These are phyloP conservation scores for Girardinus metallicus DNA, from an alignment of 2,797 vertebrate genomes.

Conservation along the genomic window DNA sequence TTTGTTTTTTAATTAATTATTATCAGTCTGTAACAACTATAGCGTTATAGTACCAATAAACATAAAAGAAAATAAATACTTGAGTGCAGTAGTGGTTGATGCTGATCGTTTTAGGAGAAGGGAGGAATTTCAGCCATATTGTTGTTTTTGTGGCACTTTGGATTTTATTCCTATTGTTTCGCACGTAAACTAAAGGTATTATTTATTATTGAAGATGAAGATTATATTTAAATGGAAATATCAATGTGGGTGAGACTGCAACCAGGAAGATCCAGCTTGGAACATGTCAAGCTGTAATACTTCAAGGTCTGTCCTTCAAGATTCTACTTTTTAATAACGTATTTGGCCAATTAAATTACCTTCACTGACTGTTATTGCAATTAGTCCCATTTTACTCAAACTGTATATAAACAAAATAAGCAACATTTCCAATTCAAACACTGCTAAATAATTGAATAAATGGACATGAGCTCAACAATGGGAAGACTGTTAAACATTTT, in stretches of 20 bases:
- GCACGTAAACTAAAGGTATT: not conserved
- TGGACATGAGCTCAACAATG: too few species aligned
- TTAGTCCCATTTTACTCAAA: too few species aligned
- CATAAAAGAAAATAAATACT: not conserved
- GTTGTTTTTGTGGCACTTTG: not conserved
- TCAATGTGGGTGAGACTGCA: not conserved
- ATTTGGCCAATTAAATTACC: not conserved
- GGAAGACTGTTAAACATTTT: too few species aligned
- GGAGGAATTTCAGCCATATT: not conserved
- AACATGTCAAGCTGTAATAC: not conserved
- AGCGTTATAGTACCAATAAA: not conserved
- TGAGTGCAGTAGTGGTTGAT: not conserved
- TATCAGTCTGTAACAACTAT: not conserved
- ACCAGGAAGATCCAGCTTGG: not conserved
- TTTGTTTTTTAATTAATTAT: not conserved
- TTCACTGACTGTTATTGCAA: not conserved
- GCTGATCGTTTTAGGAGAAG: not conserved
- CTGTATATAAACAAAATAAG: too few species aligned
- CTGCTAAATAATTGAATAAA: too few species aligned
- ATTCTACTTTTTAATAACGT: not conserved
- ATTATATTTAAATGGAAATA: not conserved
- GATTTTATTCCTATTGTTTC: not conserved
- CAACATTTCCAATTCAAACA: too few species aligned
- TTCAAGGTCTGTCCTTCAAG: not conserved
- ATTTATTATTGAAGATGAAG: not conserved